These are phyloP conservation scores for Gymnarchus niloticus DNA, from an alignment of 2,113 vertebrate species.

Conservation along the genomic window DNA sequence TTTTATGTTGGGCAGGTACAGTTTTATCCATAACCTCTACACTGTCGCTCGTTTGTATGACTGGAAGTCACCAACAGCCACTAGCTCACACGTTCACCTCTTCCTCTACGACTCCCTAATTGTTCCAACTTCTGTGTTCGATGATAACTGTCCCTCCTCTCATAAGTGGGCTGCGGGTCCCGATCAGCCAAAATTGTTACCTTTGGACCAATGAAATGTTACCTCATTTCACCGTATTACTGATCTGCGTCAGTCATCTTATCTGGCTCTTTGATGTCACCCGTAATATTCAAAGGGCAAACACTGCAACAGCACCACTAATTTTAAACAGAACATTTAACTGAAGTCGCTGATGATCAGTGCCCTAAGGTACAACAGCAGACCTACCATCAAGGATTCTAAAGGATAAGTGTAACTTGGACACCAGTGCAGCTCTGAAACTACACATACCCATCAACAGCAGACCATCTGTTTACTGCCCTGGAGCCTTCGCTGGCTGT, in stretches of 20 bases:
- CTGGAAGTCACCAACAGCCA: neutral
- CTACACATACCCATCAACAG: neutral
- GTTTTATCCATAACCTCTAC: neutral
- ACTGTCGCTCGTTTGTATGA: neutral
- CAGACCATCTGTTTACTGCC: neutral
- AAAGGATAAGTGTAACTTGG: neutral
- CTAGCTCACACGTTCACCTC: neutral
- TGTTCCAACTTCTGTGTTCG: too few relatives aligned
- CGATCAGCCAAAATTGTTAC: neutral
- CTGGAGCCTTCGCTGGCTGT: neutral
- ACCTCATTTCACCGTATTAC: neutral
- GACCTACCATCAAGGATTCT: neutral
- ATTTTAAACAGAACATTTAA: neutral
- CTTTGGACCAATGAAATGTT: neutral
- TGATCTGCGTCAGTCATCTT: neutral
- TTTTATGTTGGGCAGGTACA: too few relatives aligned
- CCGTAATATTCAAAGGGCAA: neutral
- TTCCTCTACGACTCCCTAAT: too few relatives aligned
- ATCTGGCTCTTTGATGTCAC: neutral
- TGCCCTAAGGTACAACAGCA: neutral
- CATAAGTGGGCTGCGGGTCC: too few relatives aligned
- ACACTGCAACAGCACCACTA: neutral
- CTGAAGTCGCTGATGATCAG: neutral
- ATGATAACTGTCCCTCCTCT: too few relatives aligned
- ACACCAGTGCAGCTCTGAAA: neutral